Percentiles rank a stretch among this genome's conserved stretches.
These are phyloP conservation scores for Octonoba sinensis DNA, from an alignment of 2,888 invertebrate genomes.

Conservation along the genomic window DNA sequence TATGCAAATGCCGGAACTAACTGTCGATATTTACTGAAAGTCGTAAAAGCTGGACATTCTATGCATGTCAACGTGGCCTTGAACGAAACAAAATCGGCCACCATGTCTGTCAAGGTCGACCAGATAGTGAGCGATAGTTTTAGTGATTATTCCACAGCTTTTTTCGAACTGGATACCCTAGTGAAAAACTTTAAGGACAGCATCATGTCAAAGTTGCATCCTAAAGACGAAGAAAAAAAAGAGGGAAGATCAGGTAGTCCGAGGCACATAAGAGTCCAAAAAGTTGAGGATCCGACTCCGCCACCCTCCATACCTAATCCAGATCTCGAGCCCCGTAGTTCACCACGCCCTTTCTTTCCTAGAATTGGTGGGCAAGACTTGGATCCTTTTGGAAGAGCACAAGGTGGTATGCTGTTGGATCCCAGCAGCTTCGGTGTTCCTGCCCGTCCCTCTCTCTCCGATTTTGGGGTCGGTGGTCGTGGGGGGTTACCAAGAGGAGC, in stretches of 20 bases:
- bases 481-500: constrained; percentile 32
- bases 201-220: constrained; percentile 18
- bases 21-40: constrained; percentile 24
- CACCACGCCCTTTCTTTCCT: constrained; percentile 2
- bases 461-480: constrained; percentile 12
- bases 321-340: neutral
- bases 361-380: constrained; percentile 27
- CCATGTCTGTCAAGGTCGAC: constrained; percentile 19
- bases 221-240: neutral
- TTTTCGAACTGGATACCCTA: constrained; percentile 17
- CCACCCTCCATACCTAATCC: neutral
- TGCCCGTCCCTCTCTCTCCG: neutral
- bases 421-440: constrained; percentile 16
- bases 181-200: constrained; percentile 4
- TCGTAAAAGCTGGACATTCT: constrained; percentile 24
- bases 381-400: constrained; percentile 30
- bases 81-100: constrained; percentile 26
- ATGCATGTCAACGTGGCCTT: constrained; percentile 30
- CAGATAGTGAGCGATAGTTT: constrained; percentile 18
- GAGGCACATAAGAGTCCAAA: neutral
- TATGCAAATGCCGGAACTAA: constrained; percentile 7
- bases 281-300: neutral
- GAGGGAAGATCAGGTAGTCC: neutral
- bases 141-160: constrained; percentile 26
- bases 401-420: constrained; percentile 44